These are phyloP conservation scores for Naja naja DNA, from an alignment of 2,113 vertebrate genomes.

Conservation along the genomic window DNA sequence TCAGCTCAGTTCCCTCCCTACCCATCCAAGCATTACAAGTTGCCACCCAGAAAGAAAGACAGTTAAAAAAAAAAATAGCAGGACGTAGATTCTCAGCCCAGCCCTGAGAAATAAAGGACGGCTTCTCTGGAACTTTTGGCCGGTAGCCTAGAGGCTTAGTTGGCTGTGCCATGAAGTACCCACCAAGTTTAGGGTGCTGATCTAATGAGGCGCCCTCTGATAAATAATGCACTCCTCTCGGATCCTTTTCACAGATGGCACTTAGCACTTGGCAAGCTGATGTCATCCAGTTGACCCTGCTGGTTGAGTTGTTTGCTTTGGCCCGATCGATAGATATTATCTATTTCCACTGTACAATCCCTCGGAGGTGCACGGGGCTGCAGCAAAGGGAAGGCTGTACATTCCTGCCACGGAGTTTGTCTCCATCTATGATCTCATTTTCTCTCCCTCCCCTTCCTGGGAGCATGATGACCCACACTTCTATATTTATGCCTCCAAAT, in stretches of 20 bases:
- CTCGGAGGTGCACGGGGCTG: not conserved
- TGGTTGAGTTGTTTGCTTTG: accelerated
- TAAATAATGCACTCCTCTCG: not conserved
- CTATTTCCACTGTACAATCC: accelerated
- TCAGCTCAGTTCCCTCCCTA: conserved; percentile 48
- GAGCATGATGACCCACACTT: not conserved
- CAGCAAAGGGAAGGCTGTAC: accelerated
- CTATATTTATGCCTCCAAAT: not conserved
- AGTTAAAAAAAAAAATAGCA: accelerated
- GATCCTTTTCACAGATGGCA: accelerated
- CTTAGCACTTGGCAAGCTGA: accelerated
- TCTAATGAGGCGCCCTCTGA: not conserved
- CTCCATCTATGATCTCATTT: not conserved
- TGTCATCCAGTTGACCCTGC: accelerated
- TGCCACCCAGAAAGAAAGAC: conserved; percentile 35
- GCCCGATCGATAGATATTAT: accelerated
- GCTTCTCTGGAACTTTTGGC: not conserved
- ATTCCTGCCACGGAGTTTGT: accelerated
- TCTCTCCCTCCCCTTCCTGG: not conserved
- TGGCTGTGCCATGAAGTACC: not conserved
- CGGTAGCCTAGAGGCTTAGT: accelerated
- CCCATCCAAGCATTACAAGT: conserved; percentile 62
- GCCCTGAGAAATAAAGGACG: not conserved
- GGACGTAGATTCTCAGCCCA: not conserved
- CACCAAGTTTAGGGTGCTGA: not conserved